Conservation (phyloP, 2,797 vertebrate species). For the Tapirus indicus region DNA sequence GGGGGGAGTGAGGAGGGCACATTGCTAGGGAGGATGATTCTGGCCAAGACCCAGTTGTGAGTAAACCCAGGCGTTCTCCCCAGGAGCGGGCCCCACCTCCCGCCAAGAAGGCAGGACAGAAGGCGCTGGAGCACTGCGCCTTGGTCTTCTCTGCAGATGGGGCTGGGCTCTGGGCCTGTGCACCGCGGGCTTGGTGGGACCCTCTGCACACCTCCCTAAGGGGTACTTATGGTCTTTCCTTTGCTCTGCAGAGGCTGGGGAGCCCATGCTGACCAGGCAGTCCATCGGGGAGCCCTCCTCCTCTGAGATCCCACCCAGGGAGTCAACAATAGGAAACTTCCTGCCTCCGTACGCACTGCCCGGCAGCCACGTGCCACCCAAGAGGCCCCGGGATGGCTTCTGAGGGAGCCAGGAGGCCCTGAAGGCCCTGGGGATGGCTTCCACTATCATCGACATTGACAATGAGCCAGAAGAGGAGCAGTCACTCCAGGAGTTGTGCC, state of each 20-base stretch:
- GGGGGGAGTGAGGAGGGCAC: too few relatives aligned
- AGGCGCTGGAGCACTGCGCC: not conserved
- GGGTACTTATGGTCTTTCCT: not conserved
- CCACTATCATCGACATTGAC: accelerated
- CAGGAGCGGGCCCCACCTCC: not conserved
- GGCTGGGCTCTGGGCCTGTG: not conserved
- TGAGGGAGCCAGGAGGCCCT: not conserved
- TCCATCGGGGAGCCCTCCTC: accelerated
- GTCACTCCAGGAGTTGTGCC: accelerated
- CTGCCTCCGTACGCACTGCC: too few relatives aligned
- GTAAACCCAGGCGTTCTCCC: not conserved
- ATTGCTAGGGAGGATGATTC: not conserved
- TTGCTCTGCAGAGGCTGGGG: not conserved
- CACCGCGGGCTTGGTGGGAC: accelerated
- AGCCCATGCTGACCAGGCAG: accelerated
- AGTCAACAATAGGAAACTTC: not conserved
- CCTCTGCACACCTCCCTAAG: not conserved
- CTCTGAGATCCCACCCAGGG: accelerated
- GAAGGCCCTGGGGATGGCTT: too few relatives aligned
- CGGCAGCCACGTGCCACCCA: accelerated
- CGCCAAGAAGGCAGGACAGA: not conserved
- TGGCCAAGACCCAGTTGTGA: not conserved
- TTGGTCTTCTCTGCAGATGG: too few relatives aligned
- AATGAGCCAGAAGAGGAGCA: accelerated
- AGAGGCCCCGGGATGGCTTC: accelerated